Evolutionary conservation across 1,140 invertebrate species (phyloP).

Genomic region (Scaptomyza hsui): DNA sequence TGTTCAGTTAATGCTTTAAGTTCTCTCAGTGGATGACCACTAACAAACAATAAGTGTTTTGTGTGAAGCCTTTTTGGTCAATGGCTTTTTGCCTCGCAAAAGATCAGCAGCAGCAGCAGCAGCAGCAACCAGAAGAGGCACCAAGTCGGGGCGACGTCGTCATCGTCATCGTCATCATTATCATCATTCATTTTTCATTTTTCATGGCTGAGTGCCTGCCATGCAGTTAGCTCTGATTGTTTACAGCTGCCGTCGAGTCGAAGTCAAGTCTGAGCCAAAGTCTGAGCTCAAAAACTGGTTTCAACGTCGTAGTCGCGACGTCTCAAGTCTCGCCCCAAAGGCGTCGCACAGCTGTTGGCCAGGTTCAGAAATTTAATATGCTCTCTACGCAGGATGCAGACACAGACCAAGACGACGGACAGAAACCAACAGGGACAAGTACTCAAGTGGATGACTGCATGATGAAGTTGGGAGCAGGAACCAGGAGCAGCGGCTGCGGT

Average conservation of each 20-base stretch:
- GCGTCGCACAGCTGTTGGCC: slow-evolving; percentile 66
- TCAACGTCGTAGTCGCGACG: slow-evolving; percentile 15
- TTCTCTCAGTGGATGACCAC: slow-evolving; percentile 25
- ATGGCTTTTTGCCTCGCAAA: slow-evolving; percentile 43
- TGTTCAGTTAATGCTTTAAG: neutral
- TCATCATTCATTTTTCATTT: slow-evolving; percentile 82
- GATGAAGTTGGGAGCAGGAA: slow-evolving; percentile 7
- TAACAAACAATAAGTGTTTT: slow-evolving; percentile 41
- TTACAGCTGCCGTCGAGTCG: slow-evolving; percentile 75
- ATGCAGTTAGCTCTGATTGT: slow-evolving; percentile 80
- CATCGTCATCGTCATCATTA: slow-evolving; percentile 64
- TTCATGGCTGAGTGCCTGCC: slow-evolving; percentile 80
- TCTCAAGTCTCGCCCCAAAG: slow-evolving; percentile 42
- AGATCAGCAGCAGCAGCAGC: slow-evolving; percentile 31
- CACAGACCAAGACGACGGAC: slow-evolving; percentile 9
- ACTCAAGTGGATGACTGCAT: slow-evolving; percentile 30
- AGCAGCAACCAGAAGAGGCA: slow-evolving; percentile 13
- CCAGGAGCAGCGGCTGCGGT: slow-evolving; percentile 63
- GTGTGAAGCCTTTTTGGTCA: slow-evolving; percentile 51
- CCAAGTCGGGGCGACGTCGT: slow-evolving; percentile 24
- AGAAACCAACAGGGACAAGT: slow-evolving; percentile 21
- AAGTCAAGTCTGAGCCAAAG: slow-evolving; percentile 1
- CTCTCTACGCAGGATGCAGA: slow-evolving; percentile 71
- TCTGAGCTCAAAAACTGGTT: slow-evolving; percentile 58
- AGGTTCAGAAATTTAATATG: slow-evolving; percentile 77